Base-by-base conservation (phyloP, 2,888 invertebrate species). In the Tetanocera ferruginea region DNA sequence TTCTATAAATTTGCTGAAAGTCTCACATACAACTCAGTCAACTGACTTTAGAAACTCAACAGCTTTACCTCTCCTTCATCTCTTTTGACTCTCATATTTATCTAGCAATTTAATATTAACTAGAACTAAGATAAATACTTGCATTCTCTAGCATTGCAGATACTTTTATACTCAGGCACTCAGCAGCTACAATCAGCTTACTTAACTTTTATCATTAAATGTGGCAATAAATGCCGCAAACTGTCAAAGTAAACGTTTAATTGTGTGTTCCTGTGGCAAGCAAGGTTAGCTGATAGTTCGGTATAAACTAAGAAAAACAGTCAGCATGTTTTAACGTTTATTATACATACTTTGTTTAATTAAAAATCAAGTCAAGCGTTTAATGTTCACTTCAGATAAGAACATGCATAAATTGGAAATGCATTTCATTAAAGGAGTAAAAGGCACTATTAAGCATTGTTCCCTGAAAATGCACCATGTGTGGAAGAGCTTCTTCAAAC, bases 191-290 rank as follows among this genome's bases (percentile, higher is more conserved):
- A 34, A 67, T 49, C 14, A 23, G 49, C 69, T 64, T n/a, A 14
- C 28, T 62, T 43, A 73, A 49, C 73, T 60, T 60, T 62, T 51
- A 49, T 73, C 73, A 73, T 73, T 62, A 73, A 71, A 55, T 34
- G 34, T 52, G 57, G 71, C 52, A 71, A 57, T 71, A 57, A 71
- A 73, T 62, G 73, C 49, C 73, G 60, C 62, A 73, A 73, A 73
- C 62, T 73, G 73, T 62, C 73, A 73, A 62, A 73, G 73, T 62
- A 73, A 73, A 62, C 49, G 62, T 62, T 62, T 60, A 73, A 73
- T 60, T 73, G 73, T 43, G 3, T 43, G 43, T 55, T n/a, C 19
- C 1, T 55, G 11, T 43, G 43, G 14, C 43, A 43, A 11, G 43
- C 43, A 43, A 14, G 43, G 14, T 43, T 14, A 14, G 14, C 11